These are phyloP conservation scores for Oncorhynchus clarkii DNA, from an alignment of 2,113 vertebrate species.

Conservation along the genomic window DNA sequence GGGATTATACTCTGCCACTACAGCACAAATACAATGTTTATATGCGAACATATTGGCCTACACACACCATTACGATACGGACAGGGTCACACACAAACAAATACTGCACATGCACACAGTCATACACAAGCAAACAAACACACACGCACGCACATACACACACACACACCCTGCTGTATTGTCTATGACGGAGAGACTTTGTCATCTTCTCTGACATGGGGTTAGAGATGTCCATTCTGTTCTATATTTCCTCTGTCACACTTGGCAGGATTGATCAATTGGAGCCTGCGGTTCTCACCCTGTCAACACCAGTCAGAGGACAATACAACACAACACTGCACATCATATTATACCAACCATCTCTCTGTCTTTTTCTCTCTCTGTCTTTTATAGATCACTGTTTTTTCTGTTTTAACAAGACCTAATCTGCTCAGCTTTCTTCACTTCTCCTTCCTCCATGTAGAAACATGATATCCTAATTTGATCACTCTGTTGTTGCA, in stretches of 20 bases:
- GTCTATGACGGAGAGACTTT: not conserved
- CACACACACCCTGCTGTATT: not conserved
- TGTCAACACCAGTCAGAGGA: slow-evolving; percentile 3
- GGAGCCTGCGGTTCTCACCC: not conserved
- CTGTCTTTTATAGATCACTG: not conserved
- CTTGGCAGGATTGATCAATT: not conserved
- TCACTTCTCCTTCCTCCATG: not conserved
- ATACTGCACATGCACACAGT: not conserved
- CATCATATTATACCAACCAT: not conserved
- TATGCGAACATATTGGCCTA: not conserved
- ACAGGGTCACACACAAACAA: not conserved
- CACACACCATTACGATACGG: not conserved
- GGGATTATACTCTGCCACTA: not conserved
- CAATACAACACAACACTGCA: not conserved
- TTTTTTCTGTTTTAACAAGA: not conserved
- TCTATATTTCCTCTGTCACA: not conserved
- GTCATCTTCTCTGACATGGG: not conserved
- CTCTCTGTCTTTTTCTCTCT: not conserved
- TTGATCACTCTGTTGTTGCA: too few relatives aligned
- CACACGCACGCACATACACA: not conserved
- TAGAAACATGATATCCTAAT: too few relatives aligned
- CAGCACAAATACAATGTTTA: not conserved
- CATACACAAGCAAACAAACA: not conserved
- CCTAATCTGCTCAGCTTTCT: not conserved
- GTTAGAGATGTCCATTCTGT: not conserved